These are phyloP conservation scores for Mormyrus proboscirostris DNA, from an alignment of 2,797 vertebrate species.

Conservation along the genomic window DNA sequence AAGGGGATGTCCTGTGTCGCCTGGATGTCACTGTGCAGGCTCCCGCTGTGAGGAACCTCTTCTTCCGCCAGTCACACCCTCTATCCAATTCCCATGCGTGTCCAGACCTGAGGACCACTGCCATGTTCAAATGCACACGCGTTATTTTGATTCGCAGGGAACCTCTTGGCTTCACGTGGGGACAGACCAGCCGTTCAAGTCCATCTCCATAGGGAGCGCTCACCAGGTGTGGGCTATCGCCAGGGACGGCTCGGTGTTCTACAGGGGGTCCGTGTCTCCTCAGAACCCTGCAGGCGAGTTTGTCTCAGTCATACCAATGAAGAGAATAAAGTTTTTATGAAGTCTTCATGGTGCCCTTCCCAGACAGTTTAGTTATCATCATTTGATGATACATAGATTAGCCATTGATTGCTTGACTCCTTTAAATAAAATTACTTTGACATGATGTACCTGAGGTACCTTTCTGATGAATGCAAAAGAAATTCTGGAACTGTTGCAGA, in stretches of 20 bases:
- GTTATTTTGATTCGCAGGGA: conserved; percentile 59
- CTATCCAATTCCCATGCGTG: neutral
- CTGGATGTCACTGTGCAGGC: conserved; percentile 77
- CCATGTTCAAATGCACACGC: neutral
- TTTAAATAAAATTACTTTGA: neutral
- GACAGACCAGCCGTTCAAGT: conserved; percentile 90
- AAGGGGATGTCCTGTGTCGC: conserved; percentile 90
- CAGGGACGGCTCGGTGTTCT: conserved; percentile 86
- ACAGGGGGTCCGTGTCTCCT: conserved; percentile 80
- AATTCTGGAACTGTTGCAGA: neutral
- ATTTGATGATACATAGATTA: neutral
- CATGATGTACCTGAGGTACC: neutral
- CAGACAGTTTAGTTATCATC: neutral
- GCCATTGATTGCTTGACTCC: neutral
- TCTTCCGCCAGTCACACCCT: neutral
- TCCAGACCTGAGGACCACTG: neutral
- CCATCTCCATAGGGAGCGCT: conserved; percentile 79
- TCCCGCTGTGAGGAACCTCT: conserved; percentile 69
- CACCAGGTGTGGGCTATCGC: conserved; percentile 92
- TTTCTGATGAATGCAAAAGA: neutral
- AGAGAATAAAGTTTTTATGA: neutral
- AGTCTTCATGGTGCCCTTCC: neutral
- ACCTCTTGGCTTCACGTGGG: conserved; percentile 92
- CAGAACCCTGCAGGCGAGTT: conserved; percentile 76
- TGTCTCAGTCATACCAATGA: neutral